A percentile compares a stretch with the other conserved stretches of the same genome.
phyloP scores from a whole-genome alignment of 1,140 invertebrate species.

The Cydia splendana region DNA sequence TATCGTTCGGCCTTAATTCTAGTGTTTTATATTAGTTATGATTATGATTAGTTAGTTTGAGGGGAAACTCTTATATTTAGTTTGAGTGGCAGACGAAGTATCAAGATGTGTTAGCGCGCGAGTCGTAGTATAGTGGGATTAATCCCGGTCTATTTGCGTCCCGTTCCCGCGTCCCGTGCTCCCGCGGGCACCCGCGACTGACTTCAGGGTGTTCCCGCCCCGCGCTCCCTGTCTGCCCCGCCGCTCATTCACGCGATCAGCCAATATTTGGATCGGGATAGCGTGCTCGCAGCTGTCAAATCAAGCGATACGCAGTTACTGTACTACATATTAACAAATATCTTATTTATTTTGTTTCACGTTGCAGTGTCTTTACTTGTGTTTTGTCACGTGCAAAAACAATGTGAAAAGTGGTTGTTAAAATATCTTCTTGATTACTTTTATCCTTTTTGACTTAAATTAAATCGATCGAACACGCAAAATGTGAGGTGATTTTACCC shows the following conservation, averaged over 20 bases:
- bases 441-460: constrained; percentile 73
- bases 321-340: constrained; percentile 38
- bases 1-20: not conserved
- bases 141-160: constrained; percentile 71
- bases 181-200: constrained; percentile 58
- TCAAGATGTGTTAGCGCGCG: constrained; percentile 43
- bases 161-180: constrained; percentile 55
- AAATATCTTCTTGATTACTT: constrained; percentile 74
- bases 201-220: constrained; percentile 52
- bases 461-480: constrained; percentile 64
- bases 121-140: constrained; percentile 64
- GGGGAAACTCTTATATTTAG: not conserved
- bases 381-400: constrained; percentile 78
- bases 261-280: constrained; percentile 71
- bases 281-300: constrained; percentile 74
- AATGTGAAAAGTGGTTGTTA: constrained; percentile 80
- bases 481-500: constrained; percentile 67
- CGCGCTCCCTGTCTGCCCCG: constrained; percentile 57
- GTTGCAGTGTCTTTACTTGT: constrained; percentile 78
- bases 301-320: constrained; percentile 58
- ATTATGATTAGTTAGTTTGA: not conserved
- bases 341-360: constrained; percentile 51
- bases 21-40: not conserved
- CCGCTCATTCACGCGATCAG: constrained; percentile 64
- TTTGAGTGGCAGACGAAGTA: constrained; percentile 30